Evolutionary conservation across 30 jellyfish, hydroid and myxozoan species (phyloP), one percentile per base, ranked within the genome.

Genomic region (Mastigias papua): DNA sequence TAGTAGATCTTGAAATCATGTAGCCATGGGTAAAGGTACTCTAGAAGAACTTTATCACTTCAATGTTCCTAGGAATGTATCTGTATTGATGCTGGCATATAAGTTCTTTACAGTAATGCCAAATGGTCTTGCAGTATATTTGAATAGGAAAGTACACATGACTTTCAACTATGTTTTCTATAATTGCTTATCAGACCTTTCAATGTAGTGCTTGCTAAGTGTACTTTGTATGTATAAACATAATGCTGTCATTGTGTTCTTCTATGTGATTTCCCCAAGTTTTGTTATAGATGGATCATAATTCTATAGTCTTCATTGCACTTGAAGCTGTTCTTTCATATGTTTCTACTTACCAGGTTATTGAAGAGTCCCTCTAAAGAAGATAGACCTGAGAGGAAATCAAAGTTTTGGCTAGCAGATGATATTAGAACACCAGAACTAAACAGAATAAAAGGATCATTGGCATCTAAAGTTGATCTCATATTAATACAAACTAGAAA

Each of bases 391-490:
- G 71, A 60, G 76, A 76, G 68, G 17, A 86, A 66, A n/a, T 93
- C 98, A 0, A 80, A 76, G 34, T 42, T 33, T n/a, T 93, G 98
- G 98, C 87, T 93, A 66, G 46, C 77, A 37, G 94, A 93, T 1
- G 85, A 93, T 83, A 51, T 89, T 0, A 66, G 89, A 35, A 93
- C 98, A 8, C 97, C 98, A 20, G 98, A 76, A 30, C 72, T 93
- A 72, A 65, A 71, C 30, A 87, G 98, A 54, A 93, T 88, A 1
- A 88, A 96, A 77, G 97, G 97, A 65, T 70, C 94, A 0, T 63
- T 93, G 88, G 92, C 95, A 23, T 89, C 98, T 30, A 93, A 89
- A 50, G 87, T 93, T 35, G 98, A 93, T 58, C 86, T 87, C 46
- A 93, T 93, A 42, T 76, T 82, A 10, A 87, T 93, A 51, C 96